Evolutionary conservation across 2,113 vertebrate genomes (phyloP).

Genomic region (Sciurus niger): DNA sequence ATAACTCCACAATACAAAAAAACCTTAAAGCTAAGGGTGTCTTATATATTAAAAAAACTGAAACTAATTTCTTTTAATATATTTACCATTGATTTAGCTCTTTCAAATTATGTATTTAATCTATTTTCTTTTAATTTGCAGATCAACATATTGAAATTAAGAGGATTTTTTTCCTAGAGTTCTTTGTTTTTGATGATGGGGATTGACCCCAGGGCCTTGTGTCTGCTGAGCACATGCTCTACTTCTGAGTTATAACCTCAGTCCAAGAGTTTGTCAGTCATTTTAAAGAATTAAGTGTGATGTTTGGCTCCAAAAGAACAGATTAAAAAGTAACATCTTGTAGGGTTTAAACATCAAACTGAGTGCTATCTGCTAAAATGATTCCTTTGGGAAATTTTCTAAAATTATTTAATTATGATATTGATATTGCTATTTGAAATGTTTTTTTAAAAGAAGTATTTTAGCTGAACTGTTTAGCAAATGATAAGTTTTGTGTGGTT

Average conservation of each 20-base stretch:
- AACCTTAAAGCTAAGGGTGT: neutral
- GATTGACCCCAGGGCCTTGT: neutral
- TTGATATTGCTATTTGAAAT: neutral
- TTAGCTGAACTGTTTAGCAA: slow-evolving; percentile 51
- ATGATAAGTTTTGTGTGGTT: slow-evolving; percentile 52
- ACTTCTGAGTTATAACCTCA: neutral
- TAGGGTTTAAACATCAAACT: slow-evolving; percentile 58
- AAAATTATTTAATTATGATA: slow-evolving; percentile 40
- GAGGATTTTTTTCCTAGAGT: neutral
- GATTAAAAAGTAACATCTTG: neutral
- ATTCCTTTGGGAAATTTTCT: slow-evolving; percentile 32
- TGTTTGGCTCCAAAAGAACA: slow-evolving; percentile 17
- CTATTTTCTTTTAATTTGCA: slow-evolving; percentile 28
- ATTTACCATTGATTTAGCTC: slow-evolving; percentile 29
- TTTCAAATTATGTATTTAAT: slow-evolving; percentile 51
- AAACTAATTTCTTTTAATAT: slow-evolving; percentile 5
- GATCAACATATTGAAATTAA: slow-evolving; percentile 49
- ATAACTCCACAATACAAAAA: slow-evolving; percentile 1
- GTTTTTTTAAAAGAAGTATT: slow-evolving; percentile 7
- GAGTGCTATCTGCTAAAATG: slow-evolving; percentile 5
- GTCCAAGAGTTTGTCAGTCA: neutral
- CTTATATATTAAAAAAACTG: slow-evolving; percentile 49
- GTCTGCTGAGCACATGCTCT: neutral
- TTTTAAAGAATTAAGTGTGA: slow-evolving; percentile 45
- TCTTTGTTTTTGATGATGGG: neutral